Percentiles rank a stretch among this genome's conserved stretches.
These are phyloP conservation scores for Muraenolepis orangiensis DNA, from an alignment of 2,797 vertebrate species.

Conservation along the genomic window DNA sequence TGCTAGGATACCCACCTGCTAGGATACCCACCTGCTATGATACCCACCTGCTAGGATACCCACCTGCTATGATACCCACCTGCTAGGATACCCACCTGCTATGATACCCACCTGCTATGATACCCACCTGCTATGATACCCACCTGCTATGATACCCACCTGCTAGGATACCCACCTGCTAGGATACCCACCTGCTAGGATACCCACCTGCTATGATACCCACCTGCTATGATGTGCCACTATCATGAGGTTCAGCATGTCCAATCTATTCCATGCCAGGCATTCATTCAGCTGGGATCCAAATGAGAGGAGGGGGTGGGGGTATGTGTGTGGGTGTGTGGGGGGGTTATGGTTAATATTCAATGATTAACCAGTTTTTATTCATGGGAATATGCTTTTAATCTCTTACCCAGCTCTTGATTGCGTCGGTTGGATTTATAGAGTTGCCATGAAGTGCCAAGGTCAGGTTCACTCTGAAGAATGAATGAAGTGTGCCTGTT, in stretches of 20 bases:
- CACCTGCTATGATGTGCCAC: constrained; percentile 28
- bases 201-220: not conserved
- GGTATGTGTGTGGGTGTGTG: no score
- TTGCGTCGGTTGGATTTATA: constrained; percentile 19
- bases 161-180: no score
- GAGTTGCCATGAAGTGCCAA: constrained; percentile 36
- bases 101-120: no score
- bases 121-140: no score
- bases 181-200: no score
- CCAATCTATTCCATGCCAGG: constrained; percentile 40
- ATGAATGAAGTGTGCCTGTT: constrained; percentile 40
- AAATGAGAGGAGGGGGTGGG: not conserved
- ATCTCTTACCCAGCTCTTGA: constrained; percentile 56
- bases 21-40: no score
- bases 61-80: no score
- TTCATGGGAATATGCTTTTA: not conserved
- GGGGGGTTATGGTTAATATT: no score
- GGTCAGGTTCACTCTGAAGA: constrained; percentile 51
- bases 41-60: no score
- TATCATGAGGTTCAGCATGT: constrained; percentile 45
- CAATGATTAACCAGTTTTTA: not conserved
- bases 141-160: no score
- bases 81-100: no score
- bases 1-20: no score
- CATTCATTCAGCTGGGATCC: constrained; percentile 43